These are phyloP conservation scores for Meleagris gallopavo DNA, from an alignment of 2,113 vertebrate genomes.

Conservation along the genomic window DNA sequence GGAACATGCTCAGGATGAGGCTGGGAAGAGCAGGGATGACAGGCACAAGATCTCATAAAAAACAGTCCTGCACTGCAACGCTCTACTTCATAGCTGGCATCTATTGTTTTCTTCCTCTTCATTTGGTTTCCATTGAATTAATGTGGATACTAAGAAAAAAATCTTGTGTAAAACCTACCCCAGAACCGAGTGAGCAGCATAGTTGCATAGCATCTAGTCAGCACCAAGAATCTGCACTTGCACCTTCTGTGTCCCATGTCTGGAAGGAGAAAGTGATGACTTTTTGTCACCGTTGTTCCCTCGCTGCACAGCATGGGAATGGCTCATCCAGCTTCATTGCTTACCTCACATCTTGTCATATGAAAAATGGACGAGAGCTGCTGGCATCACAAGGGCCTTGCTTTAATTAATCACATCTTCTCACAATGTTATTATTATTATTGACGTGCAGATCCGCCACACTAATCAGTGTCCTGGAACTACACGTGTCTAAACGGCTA, in stretches of 20 bases:
- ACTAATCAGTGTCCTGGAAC: background rate
- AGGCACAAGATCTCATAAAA: background rate
- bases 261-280: background rate
- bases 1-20: background rate
- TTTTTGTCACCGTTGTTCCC: background rate
- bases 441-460: background rate
- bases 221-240: no score
- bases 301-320: fast-evolving
- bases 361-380: background rate
- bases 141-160: background rate
- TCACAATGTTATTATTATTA: background rate
- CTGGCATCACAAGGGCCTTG: background rate
- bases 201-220: fast-evolving
- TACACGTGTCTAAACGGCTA: background rate
- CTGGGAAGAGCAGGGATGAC: background rate
- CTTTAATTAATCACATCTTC: background rate
- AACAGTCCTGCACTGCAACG: background rate
- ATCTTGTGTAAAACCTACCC: background rate
- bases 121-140: background rate
- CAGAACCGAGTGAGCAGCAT: fast-evolving
- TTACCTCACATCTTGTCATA: background rate
- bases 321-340: background rate
- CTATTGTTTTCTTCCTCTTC: fast-evolving
- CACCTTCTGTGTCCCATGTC: no score
- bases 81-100: background rate